phyloP scores from a whole-genome alignment of 2,113 vertebrate genomes.

The Cottus gobio region DNA sequence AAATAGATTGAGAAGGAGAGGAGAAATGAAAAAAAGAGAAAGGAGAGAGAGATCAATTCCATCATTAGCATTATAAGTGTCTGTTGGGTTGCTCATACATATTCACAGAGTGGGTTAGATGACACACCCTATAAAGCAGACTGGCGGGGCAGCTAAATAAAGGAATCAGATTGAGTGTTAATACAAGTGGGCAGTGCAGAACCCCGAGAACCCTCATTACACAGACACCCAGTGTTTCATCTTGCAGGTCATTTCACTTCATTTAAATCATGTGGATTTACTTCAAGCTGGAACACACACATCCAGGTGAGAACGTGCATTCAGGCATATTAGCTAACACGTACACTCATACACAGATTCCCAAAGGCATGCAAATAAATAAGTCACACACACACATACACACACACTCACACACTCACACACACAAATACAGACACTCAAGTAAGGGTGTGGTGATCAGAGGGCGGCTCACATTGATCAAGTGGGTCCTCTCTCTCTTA shows the following conservation, averaged over 20 bases:
- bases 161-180: constrained; percentile 67
- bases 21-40: constrained; percentile 16
- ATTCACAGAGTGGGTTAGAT: constrained; percentile 54
- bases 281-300: constrained; percentile 11
- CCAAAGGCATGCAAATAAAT: constrained; percentile 30
- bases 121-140: constrained; percentile 62
- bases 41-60: constrained; percentile 41
- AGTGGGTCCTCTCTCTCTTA: constrained; percentile 74
- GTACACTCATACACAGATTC: background rate
- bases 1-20: constrained; percentile 15
- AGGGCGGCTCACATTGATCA: constrained; percentile 87
- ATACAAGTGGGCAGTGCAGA: constrained; percentile 60
- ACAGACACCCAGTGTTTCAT: constrained; percentile 65
- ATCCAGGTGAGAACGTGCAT: background rate
- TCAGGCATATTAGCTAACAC: constrained; percentile 1
- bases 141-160: constrained; percentile 70
- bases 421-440: constrained; percentile 30
- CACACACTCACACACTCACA: constrained; percentile 33
- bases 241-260: constrained; percentile 80
- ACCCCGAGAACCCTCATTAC: constrained; percentile 73
- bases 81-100: constrained; percentile 55
- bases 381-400: background rate
- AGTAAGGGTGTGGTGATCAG: constrained; percentile 81
- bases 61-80: constrained; percentile 65
- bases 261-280: constrained; percentile 86